Conservation (phyloP, 2,113 vertebrate species). For the Triplophysa dalaica region DNA sequence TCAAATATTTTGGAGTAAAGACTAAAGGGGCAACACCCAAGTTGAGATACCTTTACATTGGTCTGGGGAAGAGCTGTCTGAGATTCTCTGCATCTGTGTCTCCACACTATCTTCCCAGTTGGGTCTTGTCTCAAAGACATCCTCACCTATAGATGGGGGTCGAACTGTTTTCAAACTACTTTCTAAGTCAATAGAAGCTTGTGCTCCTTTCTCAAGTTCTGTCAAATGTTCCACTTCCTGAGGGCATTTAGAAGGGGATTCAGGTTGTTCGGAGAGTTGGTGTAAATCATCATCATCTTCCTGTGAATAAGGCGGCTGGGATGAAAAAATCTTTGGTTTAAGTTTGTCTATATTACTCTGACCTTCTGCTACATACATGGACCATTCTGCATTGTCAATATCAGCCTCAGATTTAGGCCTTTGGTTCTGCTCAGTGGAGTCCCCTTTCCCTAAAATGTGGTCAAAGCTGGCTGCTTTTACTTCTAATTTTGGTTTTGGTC, state of each 20-base stretch:
- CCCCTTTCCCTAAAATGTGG: conserved; percentile 49
- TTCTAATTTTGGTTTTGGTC: conserved; percentile 80
- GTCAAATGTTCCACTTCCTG: conserved; percentile 42
- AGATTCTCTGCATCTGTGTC: conserved; percentile 96
- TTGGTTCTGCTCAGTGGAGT: conserved; percentile 45
- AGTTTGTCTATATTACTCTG: conserved; percentile 69
- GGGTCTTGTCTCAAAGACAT: conserved; percentile 92
- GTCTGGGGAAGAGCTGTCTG: conserved; percentile 88
- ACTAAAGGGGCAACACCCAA: conserved; percentile 56
- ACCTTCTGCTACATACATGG: conserved; percentile 32
- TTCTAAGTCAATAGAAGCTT: conserved; percentile 81
- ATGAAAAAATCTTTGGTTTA: conserved; percentile 71
- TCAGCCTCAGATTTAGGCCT: conserved; percentile 68
- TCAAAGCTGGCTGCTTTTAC: conserved; percentile 65
- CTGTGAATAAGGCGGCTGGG: conserved; percentile 72
- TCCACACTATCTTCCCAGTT: conserved; percentile 93
- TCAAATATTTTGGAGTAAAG: conserved; percentile 64
- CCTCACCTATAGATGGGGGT: conserved; percentile 82
- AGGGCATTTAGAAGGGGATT: neutral
- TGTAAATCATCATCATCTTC: conserved; percentile 32
- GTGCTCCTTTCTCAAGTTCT: conserved; percentile 83
- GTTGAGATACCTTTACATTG: conserved; percentile 87
- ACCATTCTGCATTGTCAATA: conserved; percentile 7
- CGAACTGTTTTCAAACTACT: conserved; percentile 73
- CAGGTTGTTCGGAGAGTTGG: conserved; percentile 55